A percentile compares a stretch with the other conserved stretches of the same genome.
phyloP scores from a whole-genome alignment of 2,888 invertebrate species.

The Euzetes globulus region DNA sequence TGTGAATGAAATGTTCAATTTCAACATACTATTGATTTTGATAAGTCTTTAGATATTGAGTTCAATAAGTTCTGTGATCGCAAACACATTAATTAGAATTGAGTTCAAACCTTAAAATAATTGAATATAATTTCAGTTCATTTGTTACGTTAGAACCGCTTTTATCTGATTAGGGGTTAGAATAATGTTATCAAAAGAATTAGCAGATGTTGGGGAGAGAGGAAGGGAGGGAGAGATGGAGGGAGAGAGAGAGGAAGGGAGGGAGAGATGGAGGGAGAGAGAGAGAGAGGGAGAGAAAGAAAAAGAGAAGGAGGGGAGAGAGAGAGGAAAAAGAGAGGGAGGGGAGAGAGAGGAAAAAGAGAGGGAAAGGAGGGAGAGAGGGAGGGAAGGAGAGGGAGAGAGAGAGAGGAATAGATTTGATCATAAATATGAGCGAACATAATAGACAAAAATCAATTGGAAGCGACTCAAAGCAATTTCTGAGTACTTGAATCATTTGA shows the following conservation, averaged over 20 bases:
- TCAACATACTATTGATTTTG: no score
- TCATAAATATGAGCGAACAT: not conserved
- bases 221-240: not conserved
- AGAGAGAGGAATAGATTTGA: slow-evolving; percentile 11
- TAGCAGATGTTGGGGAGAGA: not conserved
- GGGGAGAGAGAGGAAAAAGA: not conserved
- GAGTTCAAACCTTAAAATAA: no score
- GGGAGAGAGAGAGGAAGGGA: slow-evolving; percentile 15
- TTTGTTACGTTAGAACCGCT: not conserved
- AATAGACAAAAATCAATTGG: not conserved
- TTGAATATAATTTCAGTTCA: not conserved
- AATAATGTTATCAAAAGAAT: not conserved
- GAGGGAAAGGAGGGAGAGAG: slow-evolving; percentile 15
- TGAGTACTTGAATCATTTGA: no score
- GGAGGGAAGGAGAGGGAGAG: not conserved
- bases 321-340: no score
- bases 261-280: slow-evolving; percentile 7
- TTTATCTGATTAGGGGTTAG: not conserved
- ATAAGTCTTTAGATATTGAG: no score
- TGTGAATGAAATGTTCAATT: no score
- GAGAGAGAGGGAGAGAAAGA: not conserved
- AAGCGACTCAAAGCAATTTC: not conserved
- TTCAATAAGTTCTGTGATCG: no score
- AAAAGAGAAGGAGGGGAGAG: no score
- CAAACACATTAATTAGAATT: no score